These are phyloP conservation scores for Ictalurus furcatus DNA, from an alignment of 2,113 vertebrate species.

Conservation along the genomic window DNA sequence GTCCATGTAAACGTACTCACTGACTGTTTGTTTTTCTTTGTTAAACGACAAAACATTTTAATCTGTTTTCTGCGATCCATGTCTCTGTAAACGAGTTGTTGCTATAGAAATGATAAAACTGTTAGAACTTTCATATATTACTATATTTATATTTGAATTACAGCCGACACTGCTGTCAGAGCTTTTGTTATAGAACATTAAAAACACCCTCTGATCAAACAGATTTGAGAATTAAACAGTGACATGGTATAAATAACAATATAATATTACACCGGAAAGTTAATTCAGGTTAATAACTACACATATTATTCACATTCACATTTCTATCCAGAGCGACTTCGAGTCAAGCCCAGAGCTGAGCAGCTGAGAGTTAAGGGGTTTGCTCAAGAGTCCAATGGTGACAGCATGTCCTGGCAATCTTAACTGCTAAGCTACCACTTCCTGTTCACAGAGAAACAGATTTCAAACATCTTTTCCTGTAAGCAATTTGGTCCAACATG, in stretches of 20 bases:
- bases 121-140: background rate
- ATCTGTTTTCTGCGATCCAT: too few relatives aligned
- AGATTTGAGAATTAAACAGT: background rate
- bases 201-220: background rate
- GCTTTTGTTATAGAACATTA: background rate
- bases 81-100: background rate
- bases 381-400: constrained; percentile 9
- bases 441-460: constrained; percentile 24
- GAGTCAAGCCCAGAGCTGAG: background rate
- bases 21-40: background rate
- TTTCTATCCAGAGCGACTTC: background rate
- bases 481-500: background rate
- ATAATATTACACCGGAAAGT: background rate
- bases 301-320: background rate
- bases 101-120: background rate
- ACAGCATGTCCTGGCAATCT: constrained; percentile 14
- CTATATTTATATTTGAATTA: background rate
- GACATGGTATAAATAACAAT: background rate
- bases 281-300: background rate
- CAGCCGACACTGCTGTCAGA: background rate
- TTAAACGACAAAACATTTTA: background rate
- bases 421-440: constrained; percentile 16
- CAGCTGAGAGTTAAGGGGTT: constrained; percentile 15
- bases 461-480: constrained; percentile 12
- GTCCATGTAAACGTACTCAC: too few relatives aligned